phyloP scores from a whole-genome alignment of 2,888 invertebrate species.

The Eumerus sabulonum region DNA sequence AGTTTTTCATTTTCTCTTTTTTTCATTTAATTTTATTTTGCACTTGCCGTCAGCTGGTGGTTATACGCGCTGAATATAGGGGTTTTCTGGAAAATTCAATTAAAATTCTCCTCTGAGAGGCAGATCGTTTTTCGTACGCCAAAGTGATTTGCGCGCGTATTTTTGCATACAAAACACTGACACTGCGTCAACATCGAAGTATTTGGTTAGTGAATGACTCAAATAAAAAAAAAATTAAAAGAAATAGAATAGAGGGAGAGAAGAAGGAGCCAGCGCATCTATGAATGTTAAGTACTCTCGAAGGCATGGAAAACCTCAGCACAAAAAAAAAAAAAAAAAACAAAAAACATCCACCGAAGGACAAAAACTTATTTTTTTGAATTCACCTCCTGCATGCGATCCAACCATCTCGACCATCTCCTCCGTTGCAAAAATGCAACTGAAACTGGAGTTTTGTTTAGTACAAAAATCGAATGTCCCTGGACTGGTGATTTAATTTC shows the following conservation, averaged over 20 bases:
- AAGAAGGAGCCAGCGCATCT: no score
- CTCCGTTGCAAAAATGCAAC: slow-evolving; percentile 13
- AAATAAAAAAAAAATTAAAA: no score
- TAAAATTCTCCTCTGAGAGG: slow-evolving; percentile 45
- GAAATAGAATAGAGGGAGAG: no score
- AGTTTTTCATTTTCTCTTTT: background rate
- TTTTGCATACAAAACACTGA: no score
- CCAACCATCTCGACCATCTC: no score
- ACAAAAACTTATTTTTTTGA: slow-evolving; percentile 7
- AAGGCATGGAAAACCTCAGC: no score
- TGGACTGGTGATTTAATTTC: slow-evolving; percentile 58
- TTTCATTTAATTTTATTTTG: background rate
- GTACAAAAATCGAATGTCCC: slow-evolving; percentile 40
- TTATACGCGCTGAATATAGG: slow-evolving; percentile 27
- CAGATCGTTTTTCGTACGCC: no score
- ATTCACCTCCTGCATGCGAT: no score
- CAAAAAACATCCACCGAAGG: background rate
- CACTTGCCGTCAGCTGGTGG: slow-evolving; percentile 14
- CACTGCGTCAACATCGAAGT: no score
- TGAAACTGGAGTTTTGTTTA: slow-evolving; percentile 28
- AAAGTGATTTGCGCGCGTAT: no score
- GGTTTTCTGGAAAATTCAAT: slow-evolving; percentile 52
- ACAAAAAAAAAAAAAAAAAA: background rate
- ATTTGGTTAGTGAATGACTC: no score
- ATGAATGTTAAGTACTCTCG: no score